Base-by-base conservation (phyloP, 30 jellyfish, hydroid and myxozoan species). In the Turritopsis rubra region DNA sequence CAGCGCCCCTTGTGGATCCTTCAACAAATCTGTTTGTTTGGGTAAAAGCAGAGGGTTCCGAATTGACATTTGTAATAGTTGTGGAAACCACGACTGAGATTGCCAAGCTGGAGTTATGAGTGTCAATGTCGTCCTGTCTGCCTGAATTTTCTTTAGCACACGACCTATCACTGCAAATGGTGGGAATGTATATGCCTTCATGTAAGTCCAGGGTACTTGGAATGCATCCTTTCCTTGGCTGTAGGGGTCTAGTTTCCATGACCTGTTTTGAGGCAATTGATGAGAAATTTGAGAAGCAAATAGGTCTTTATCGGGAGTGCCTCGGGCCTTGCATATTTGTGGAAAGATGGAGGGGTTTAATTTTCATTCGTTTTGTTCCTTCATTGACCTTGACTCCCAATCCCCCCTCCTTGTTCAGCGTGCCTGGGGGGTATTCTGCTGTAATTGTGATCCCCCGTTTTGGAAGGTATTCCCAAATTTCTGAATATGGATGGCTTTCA, bases 161-260 rank as follows among this genome's bases (percentile, higher is more conserved):
- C 52, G 65, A 7, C 81, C 82, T 25, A 84, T 52, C 21, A 84
- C 72, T 21, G 66, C 22, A 82, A 85, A 85, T 19, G 92, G 88
- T 0, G 83, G 92, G 27, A 85, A 75, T 21, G 88, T 87, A 66
- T 77, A 85, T 28, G 83, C 82, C 53, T 52, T 23, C 87, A 85
- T 60, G 9, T 54, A 81, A 7, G 52, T 26, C 94, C 94, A 86
- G 16, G 52, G 22, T 16, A 18, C 68, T 0, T 76, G 88, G 16
- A 85, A 52, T 7, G 89, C 88, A 31, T 85, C 81, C 53, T 9
- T n/a, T n/a, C 81, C 79, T 75, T 65, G 41, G 76, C 83, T 75
- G 77, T 66, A 75, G 1, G 92, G 89, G 21, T 85, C 92, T 23
- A 83, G 80, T 41, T 66, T 74, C 88, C 88, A 75, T n/a, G 89